Percentiles rank a stretch among this genome's conserved stretches.
Evolutionary conservation across 2,113 vertebrate genomes (phyloP).

Genomic region (Oryzias curvinotus): DNA sequence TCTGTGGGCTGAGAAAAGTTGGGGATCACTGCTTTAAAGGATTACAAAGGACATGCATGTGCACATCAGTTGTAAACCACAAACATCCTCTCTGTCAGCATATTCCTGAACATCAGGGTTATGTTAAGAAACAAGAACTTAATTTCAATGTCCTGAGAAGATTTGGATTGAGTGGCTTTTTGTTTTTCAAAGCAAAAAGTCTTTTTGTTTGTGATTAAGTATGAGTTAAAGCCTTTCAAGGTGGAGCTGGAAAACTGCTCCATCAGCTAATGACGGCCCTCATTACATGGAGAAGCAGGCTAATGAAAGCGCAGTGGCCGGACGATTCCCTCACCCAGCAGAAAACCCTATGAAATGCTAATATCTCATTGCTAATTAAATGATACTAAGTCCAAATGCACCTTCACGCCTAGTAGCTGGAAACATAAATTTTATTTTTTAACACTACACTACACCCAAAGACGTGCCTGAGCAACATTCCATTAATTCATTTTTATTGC

Average conservation of each 20-base stretch:
- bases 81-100: too few relatives aligned
- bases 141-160: conserved; percentile 79
- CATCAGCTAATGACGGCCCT: conserved; percentile 99
- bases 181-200: conserved; percentile 92
- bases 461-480: conserved; percentile 72
- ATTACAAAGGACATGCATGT: too few relatives aligned
- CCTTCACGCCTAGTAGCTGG: conserved; percentile 77
- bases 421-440: conserved; percentile 78
- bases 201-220: conserved; percentile 94
- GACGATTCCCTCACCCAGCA: conserved; percentile 90
- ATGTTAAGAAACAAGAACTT: too few relatives aligned
- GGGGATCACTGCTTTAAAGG: too few relatives aligned
- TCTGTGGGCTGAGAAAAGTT: too few relatives aligned
- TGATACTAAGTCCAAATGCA: conserved; percentile 93
- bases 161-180: conserved; percentile 93
- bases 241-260: conserved; percentile 95
- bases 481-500: conserved; percentile 80
- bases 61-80: too few relatives aligned
- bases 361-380: conserved; percentile 99
- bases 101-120: too few relatives aligned
- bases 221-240: conserved; percentile 97
- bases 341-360: conserved; percentile 98
- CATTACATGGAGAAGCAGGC: conserved; percentile 96
- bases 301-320: conserved; percentile 96
- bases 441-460: conserved; percentile 65